A percentile compares a stretch with the other conserved stretches of the same genome.
phyloP scores from a whole-genome alignment of 2,797 vertebrate genomes.

The Danio albolineatus region DNA sequence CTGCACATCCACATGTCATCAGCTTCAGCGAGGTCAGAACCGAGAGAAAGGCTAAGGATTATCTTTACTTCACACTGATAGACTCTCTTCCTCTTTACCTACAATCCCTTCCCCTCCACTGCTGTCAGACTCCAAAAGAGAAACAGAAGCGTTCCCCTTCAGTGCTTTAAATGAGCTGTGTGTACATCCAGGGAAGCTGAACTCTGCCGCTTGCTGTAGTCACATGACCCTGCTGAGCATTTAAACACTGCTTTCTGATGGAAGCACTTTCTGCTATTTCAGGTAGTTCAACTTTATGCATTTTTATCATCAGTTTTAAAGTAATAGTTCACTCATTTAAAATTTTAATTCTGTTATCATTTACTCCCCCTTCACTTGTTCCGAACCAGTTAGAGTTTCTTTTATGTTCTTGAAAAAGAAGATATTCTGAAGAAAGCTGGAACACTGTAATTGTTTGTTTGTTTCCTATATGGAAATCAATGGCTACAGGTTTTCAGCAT shows the following conservation, averaged over 20 bases:
- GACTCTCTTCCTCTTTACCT: constrained; percentile 48
- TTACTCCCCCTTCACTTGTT: too few species aligned
- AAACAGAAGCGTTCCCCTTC: constrained; percentile 1
- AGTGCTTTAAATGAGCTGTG: constrained; percentile 42
- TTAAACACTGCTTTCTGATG: constrained; percentile 50
- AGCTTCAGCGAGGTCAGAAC: constrained; percentile 29
- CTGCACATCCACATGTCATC: constrained; percentile 10
- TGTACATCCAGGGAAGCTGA: constrained; percentile 28
- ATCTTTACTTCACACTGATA: constrained; percentile 40
- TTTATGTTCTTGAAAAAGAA: too few species aligned
- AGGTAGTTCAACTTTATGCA: background rate
- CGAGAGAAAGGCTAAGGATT: constrained; percentile 12
- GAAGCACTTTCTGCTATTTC: background rate
- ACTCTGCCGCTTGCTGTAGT: constrained; percentile 22
- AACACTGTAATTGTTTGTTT: too few species aligned
- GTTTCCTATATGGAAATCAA: too few species aligned
- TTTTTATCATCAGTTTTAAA: background rate
- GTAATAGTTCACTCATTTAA: too few species aligned
- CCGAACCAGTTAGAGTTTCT: too few species aligned
- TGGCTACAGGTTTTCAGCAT: too few species aligned
- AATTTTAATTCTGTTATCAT: too few species aligned
- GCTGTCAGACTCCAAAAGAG: constrained; percentile 28
- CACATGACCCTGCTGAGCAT: constrained; percentile 39
- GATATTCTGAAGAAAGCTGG: too few species aligned
- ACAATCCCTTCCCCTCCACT: constrained; percentile 44